Conservation (phyloP, 1,140 invertebrate genomes). For the Diorhabda carinulata region DNA sequence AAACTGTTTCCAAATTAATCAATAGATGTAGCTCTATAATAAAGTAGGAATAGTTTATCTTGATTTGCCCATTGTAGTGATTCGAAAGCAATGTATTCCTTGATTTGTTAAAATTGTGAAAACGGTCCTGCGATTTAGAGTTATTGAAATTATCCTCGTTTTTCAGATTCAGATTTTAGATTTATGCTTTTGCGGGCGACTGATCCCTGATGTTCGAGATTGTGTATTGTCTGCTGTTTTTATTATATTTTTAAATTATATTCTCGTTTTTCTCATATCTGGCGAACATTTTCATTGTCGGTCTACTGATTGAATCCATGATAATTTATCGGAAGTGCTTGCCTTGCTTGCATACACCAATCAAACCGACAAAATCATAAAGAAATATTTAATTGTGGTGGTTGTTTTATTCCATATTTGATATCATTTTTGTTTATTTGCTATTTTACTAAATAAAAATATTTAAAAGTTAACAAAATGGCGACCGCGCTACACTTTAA, state of each 20-base stretch:
- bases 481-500: too few species aligned
- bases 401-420: too few species aligned
- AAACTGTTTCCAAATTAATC: too few species aligned
- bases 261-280: slow-evolving; percentile 13
- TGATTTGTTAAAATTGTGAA: background rate
- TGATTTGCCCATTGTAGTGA: too few species aligned
- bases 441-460: too few species aligned
- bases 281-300: slow-evolving; percentile 20
- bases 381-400: too few species aligned
- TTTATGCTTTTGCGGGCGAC: slow-evolving; percentile 32
- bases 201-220: slow-evolving; percentile 26
- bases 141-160: slow-evolving; percentile 37
- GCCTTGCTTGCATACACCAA: background rate
- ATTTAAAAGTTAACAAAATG: too few species aligned
- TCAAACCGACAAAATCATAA: too few species aligned
- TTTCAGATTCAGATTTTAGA: slow-evolving; percentile 32
- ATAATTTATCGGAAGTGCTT: slow-evolving; percentile 42
- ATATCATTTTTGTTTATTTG: too few species aligned
- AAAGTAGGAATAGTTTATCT: too few species aligned
- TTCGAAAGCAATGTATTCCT: background rate
- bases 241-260: slow-evolving; percentile 15
- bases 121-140: slow-evolving; percentile 12
- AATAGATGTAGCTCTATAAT: too few species aligned
- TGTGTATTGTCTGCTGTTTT: slow-evolving; percentile 23
- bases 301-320: slow-evolving; percentile 22